A percentile compares a stretch with the other conserved stretches of the same genome.
These are phyloP conservation scores for Varroa destructor DNA, from an alignment of 1,140 invertebrate genomes.

Conservation along the genomic window DNA sequence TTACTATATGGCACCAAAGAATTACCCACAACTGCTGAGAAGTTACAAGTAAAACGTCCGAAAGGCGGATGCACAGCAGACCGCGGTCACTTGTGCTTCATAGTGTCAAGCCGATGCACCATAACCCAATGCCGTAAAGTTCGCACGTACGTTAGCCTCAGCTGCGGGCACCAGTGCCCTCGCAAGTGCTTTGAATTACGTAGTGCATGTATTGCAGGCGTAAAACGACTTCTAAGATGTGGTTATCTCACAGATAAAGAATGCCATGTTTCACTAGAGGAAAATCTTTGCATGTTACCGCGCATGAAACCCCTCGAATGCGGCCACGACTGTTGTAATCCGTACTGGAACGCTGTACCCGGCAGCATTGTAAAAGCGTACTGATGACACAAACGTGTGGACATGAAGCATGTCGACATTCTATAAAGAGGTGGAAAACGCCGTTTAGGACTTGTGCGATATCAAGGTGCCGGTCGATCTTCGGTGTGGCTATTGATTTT, in stretches of 20 bases:
- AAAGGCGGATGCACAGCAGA: constrained; percentile 32
- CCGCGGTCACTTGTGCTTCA: constrained; percentile 34
- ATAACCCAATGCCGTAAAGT: constrained; percentile 30
- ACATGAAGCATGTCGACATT: constrained; percentile 31
- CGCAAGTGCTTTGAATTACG: constrained; percentile 33
- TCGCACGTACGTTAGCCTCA: constrained; percentile 29
- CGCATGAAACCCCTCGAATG: neutral
- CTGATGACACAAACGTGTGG: constrained; percentile 26
- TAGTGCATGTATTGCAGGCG: constrained; percentile 30
- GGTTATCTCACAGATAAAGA: neutral
- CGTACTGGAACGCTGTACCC: neutral
- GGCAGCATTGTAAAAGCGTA: neutral
- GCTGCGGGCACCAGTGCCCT: constrained; percentile 28
- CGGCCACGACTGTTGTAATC: neutral
- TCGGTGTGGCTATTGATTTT: neutral
- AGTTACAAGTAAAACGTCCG: constrained; percentile 29
- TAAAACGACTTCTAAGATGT: constrained; percentile 19
- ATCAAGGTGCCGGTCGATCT: neutral
- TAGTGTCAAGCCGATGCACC: constrained; percentile 33
- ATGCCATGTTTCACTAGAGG: neutral
- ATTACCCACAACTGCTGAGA: neutral
- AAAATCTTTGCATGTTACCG: neutral
- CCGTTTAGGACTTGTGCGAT: neutral
- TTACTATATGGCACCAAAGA: neutral
- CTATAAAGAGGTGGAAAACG: constrained; percentile 7